These are phyloP conservation scores for Leptogaster cylindrica DNA, from an alignment of 2,888 invertebrate species.

Conservation along the genomic window DNA sequence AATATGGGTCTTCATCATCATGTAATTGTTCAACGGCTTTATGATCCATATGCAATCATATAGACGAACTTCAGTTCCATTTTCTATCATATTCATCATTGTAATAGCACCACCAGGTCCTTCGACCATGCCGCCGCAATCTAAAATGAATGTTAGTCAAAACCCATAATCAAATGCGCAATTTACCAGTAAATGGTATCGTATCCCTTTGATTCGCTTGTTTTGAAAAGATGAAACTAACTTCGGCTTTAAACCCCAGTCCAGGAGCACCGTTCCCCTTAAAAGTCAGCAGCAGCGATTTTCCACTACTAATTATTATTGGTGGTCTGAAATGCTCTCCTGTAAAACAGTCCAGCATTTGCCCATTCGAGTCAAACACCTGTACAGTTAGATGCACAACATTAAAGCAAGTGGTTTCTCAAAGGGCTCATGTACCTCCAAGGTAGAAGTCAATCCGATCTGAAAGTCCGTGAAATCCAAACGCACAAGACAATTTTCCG, in stretches of 20 bases:
- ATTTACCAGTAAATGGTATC: conserved; percentile 58
- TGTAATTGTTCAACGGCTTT: conserved; percentile 68
- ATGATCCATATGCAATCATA: conserved; percentile 78
- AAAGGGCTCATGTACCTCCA: conserved; percentile 64
- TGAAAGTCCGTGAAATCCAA: conserved; percentile 74
- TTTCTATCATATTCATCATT: conserved; percentile 75
- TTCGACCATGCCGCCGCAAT: conserved; percentile 75
- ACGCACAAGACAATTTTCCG: conserved; percentile 67
- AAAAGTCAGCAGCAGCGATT: conserved; percentile 69
- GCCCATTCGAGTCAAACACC: conserved; percentile 74
- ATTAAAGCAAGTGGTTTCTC: background rate
- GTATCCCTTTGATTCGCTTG: conserved; percentile 57
- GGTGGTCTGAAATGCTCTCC: conserved; percentile 74
- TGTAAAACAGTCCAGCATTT: conserved; percentile 69
- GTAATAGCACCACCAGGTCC: conserved; percentile 75
- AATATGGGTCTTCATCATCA: conserved; percentile 72
- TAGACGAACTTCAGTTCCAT: conserved; percentile 63
- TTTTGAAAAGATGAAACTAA: conserved; percentile 60
- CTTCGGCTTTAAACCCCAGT: conserved; percentile 70
- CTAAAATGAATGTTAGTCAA: conserved; percentile 55
- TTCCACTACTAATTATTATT: conserved; percentile 69
- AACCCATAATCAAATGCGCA: too few relatives aligned
- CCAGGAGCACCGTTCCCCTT: conserved; percentile 74
- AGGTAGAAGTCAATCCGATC: conserved; percentile 68
- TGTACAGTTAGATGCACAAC: conserved; percentile 50